phyloP scores from a whole-genome alignment of 1,140 invertebrate genomes.

The Drosophila nikananu region DNA sequence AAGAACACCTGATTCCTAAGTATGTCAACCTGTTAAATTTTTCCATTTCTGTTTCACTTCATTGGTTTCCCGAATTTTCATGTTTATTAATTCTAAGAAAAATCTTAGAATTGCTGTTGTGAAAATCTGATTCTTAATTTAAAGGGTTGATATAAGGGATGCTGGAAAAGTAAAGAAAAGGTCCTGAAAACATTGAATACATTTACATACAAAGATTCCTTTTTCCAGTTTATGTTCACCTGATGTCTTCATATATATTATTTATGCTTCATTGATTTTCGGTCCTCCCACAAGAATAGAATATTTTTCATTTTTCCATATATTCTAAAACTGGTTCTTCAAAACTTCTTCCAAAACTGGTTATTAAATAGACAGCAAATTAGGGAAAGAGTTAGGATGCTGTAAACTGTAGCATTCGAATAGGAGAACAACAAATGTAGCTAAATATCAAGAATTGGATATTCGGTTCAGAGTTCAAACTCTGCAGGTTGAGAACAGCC shows the following conservation, averaged over 20 bases:
- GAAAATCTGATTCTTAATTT: too few relatives aligned
- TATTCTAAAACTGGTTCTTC: neutral
- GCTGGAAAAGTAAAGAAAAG: neutral
- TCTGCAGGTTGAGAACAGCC: neutral
- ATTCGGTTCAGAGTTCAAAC: neutral
- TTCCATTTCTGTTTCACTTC: too few relatives aligned
- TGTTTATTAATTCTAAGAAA: too few relatives aligned
- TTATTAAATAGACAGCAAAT: neutral
- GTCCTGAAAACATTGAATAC: neutral
- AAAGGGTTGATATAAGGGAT: too few relatives aligned
- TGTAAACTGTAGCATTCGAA: constrained; percentile 16
- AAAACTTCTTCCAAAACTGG: neutral
- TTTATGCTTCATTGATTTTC: constrained; percentile 1
- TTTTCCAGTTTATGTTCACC: neutral
- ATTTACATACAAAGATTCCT: neutral
- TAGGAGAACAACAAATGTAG: constrained; percentile 1
- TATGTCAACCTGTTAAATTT: too few relatives aligned
- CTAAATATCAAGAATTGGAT: neutral
- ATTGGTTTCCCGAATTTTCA: too few relatives aligned
- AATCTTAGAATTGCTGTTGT: too few relatives aligned
- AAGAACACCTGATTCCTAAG: too few relatives aligned
- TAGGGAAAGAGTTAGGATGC: constrained; percentile 1
- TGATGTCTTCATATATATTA: neutral
- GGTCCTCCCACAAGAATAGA: neutral
- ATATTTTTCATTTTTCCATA: neutral